A percentile compares a stretch with the other conserved stretches of the same genome.
These are phyloP conservation scores for Habroteleia sp. DNA, from an alignment of 2,888 invertebrate genomes.

Conservation along the genomic window DNA sequence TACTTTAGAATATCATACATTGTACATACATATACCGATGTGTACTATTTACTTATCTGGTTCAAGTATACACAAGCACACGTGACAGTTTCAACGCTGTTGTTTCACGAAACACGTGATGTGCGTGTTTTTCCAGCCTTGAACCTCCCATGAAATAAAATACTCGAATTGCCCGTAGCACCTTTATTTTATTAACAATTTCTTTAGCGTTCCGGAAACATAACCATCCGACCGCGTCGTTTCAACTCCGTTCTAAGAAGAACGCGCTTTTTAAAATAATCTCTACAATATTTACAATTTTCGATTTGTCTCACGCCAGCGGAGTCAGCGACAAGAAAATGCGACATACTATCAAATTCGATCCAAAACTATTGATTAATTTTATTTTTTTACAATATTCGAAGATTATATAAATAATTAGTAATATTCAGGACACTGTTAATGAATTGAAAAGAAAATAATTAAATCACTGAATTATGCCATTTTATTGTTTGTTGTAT, in stretches of 20 bases:
- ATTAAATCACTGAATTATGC: too few relatives aligned
- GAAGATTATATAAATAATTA: too few relatives aligned
- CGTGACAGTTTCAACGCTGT: conserved; percentile 9
- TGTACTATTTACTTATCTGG: too few relatives aligned
- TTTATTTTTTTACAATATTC: too few relatives aligned
- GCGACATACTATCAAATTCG: conserved; percentile 20
- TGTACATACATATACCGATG: too few relatives aligned
- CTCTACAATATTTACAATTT: conserved; percentile 53
- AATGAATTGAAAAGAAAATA: too few relatives aligned
- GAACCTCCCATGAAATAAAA: conserved; percentile 45
- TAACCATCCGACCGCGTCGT: conserved; percentile 24
- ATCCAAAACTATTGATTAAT: conserved; percentile 17
- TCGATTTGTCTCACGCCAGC: conserved; percentile 50
- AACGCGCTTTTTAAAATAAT: conserved; percentile 37
- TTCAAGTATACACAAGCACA: conserved; percentile 34
- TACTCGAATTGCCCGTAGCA: conserved; percentile 42
- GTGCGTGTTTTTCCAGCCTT: conserved; percentile 50
- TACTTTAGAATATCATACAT: too few relatives aligned
- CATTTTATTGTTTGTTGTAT: too few relatives aligned
- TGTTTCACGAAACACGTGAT: conserved; percentile 31
- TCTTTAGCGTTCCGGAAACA: conserved; percentile 26
- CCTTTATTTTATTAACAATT: conserved; percentile 23
- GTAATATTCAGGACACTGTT: too few relatives aligned
- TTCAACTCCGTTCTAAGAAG: conserved; percentile 11
- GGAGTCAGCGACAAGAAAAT: conserved; percentile 44